Evolutionary conservation across 1,140 invertebrate genomes (phyloP).

Genomic region (Drosophila truncata): DNA sequence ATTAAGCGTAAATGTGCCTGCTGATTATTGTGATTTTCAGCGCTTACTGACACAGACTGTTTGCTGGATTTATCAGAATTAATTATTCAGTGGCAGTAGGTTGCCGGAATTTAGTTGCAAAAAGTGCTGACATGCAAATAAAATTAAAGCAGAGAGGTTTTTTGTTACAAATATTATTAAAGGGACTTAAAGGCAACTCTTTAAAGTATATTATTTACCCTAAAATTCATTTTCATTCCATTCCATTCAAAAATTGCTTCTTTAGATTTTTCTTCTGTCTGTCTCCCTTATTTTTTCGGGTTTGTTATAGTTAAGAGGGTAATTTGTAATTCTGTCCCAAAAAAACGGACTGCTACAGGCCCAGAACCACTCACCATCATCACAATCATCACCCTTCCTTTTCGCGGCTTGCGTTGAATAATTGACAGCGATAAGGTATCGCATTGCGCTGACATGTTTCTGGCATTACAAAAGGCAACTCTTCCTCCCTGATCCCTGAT

Average conservation of each 20-base stretch:
- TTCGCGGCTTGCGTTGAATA: slow-evolving; percentile 58
- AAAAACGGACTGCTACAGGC: slow-evolving; percentile 5
- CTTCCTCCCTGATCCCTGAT: neutral
- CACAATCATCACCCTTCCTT: slow-evolving; percentile 4
- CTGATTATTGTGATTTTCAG: slow-evolving; percentile 43
- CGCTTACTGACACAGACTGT: slow-evolving; percentile 2
- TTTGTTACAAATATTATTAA: neutral
- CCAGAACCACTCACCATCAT: neutral
- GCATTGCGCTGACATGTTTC: slow-evolving; percentile 83
- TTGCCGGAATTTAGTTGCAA: neutral
- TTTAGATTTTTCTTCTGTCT: neutral
- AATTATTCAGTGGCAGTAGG: neutral
- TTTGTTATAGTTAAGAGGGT: slow-evolving; percentile 81
- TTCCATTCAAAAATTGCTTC: neutral
- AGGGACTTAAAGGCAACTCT: neutral
- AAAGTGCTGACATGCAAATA: slow-evolving; percentile 2
- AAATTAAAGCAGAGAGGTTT: neutral
- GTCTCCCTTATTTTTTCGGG: slow-evolving; percentile 18
- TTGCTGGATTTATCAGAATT: slow-evolving; percentile 6
- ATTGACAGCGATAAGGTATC: slow-evolving; percentile 82
- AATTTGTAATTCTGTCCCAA: slow-evolving; percentile 70
- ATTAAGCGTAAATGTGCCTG: slow-evolving; percentile 36
- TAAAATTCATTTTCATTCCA: neutral
- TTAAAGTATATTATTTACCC: neutral
- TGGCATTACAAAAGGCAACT: slow-evolving; percentile 71